phyloP scores from a whole-genome alignment of 2,797 vertebrate genomes.

The Helostoma temminkii region DNA sequence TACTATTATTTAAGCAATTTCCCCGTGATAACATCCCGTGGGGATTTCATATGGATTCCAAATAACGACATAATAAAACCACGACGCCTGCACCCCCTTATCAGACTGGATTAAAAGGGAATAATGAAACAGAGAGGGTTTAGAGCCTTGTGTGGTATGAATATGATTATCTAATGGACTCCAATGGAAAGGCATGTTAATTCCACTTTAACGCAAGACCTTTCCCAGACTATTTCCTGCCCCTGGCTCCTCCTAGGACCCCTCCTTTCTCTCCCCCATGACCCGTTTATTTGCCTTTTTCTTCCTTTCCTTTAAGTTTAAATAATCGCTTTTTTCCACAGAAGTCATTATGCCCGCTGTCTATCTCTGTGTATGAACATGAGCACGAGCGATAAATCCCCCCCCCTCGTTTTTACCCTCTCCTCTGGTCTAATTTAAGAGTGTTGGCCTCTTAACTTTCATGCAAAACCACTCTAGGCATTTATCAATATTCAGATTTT shows the following conservation, averaged over 20 bases:
- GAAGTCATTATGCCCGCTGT: constrained; percentile 80
- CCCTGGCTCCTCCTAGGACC: constrained; percentile 80
- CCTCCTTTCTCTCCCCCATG: constrained; percentile 19
- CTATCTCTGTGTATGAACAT: constrained; percentile 77
- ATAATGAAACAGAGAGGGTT: constrained; percentile 84
- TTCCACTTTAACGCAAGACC: constrained; percentile 84
- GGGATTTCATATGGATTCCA: constrained; percentile 82
- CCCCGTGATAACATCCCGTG: constrained; percentile 78
- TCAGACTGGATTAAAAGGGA: constrained; percentile 85
- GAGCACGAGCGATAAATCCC: constrained; percentile 78
- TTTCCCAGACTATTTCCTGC: constrained; percentile 85
- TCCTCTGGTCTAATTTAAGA: constrained; percentile 69
- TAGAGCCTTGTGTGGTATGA: constrained; percentile 88
- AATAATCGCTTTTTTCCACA: constrained; percentile 76
- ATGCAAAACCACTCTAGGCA: constrained; percentile 82
- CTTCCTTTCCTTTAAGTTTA: constrained; percentile 70
- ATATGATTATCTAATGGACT: constrained; percentile 88
- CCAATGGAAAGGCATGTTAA: constrained; percentile 84
- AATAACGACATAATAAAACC: constrained; percentile 86
- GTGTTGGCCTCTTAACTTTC: constrained; percentile 72
- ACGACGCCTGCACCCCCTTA: constrained; percentile 79
- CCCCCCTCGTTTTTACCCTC: constrained; percentile 52
- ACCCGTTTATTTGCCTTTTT: constrained; percentile 46
- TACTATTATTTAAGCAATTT: constrained; percentile 87
- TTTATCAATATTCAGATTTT: constrained; percentile 83